A percentile compares a stretch with the other conserved stretches of the same genome.
phyloP scores from a whole-genome alignment of 2,888 invertebrate species.

The Petrolisthes cinctipes region DNA sequence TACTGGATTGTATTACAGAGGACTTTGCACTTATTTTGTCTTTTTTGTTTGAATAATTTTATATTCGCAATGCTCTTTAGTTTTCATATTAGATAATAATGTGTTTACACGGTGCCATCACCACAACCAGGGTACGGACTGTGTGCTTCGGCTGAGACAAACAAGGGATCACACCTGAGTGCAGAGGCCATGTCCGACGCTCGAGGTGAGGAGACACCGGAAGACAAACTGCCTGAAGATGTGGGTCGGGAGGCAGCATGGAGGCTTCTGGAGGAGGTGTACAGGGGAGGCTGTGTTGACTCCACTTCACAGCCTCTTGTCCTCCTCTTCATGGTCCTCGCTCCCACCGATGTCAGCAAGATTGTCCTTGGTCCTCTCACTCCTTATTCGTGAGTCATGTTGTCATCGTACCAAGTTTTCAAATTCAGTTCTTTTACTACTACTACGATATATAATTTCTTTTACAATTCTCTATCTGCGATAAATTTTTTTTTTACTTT shows the following conservation, averaged over 20 bases:
- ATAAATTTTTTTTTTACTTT: too few relatives aligned
- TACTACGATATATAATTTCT: neutral
- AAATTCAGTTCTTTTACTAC: neutral
- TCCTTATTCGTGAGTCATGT: slow-evolving; percentile 74
- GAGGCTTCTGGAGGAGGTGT: slow-evolving; percentile 88
- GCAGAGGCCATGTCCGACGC: slow-evolving; percentile 70
- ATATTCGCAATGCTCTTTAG: too few relatives aligned
- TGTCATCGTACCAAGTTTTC: too few relatives aligned
- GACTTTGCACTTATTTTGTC: too few relatives aligned
- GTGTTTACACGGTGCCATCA: too few relatives aligned
- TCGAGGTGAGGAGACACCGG: slow-evolving; percentile 24
- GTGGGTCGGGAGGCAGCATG: slow-evolving; percentile 86
- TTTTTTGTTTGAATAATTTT: too few relatives aligned
- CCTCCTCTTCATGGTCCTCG: slow-evolving; percentile 92
- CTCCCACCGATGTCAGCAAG: slow-evolving; percentile 94
- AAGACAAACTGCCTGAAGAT: slow-evolving; percentile 79
- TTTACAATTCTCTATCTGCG: neutral
- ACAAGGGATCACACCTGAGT: slow-evolving; percentile 76
- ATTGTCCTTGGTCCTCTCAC: slow-evolving; percentile 77
- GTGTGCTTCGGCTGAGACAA: slow-evolving; percentile 91
- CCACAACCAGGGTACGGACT: slow-evolving; percentile 74
- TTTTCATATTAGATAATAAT: too few relatives aligned
- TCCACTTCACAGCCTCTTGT: slow-evolving; percentile 88
- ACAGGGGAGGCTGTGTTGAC: slow-evolving; percentile 91
- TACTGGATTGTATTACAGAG: too few relatives aligned